These are phyloP conservation scores for Malurus cyaneus DNA, from an alignment of 2,113 vertebrate species.

Conservation along the genomic window DNA sequence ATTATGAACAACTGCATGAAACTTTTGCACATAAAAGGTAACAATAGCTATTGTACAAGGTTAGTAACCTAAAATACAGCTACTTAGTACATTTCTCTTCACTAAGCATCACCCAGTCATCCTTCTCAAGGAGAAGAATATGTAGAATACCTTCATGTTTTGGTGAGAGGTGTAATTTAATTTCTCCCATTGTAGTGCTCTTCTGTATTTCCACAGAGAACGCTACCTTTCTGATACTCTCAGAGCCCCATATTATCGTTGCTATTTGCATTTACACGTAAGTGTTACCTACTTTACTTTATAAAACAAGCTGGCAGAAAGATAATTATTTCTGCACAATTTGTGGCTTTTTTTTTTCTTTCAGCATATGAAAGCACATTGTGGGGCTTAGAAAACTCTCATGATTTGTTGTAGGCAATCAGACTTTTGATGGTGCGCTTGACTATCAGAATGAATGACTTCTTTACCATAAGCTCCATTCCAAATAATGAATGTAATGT, in stretches of 20 bases:
- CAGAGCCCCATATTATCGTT: not conserved
- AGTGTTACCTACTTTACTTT: not conserved
- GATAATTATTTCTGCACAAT: not conserved
- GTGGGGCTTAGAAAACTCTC: not conserved
- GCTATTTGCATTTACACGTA: constrained; percentile 19
- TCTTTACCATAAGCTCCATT: constrained; percentile 25
- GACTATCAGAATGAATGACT: constrained; percentile 28
- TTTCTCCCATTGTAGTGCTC: not conserved
- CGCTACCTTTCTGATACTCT: not conserved
- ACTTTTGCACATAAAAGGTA: not conserved
- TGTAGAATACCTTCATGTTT: not conserved
- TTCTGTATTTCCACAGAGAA: not conserved
- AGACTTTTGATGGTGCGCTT: constrained; percentile 22
- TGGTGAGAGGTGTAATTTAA: not conserved
- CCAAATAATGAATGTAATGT: constrained; percentile 59
- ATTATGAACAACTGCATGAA: not conserved
- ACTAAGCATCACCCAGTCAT: not conserved
- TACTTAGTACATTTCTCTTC: not conserved
- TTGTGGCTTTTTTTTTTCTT: not conserved
- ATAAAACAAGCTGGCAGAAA: not conserved
- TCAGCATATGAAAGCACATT: not conserved
- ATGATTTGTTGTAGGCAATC: constrained; percentile 40
- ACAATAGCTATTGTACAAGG: not conserved
- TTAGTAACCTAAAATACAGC: not conserved
- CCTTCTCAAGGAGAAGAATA: not conserved